Conservation (phyloP, 2,113 vertebrate genomes). For the Oreochromis spilurus region DNA sequence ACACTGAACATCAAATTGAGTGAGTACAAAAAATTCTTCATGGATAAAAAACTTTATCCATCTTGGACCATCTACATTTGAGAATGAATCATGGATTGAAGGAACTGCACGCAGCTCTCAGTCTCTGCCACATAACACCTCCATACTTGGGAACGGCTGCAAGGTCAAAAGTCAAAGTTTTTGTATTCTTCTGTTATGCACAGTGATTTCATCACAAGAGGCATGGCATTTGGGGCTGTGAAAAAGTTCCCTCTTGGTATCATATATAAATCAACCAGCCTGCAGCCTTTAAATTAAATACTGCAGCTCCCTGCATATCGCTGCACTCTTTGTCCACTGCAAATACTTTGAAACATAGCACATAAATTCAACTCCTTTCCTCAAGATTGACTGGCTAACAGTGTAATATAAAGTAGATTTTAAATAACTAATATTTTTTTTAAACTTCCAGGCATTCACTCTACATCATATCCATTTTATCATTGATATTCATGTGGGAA, state of each 20-base stretch:
- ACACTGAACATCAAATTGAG: neutral
- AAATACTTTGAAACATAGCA: neutral
- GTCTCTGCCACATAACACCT: neutral
- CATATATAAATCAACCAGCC: neutral
- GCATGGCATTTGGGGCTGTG: neutral
- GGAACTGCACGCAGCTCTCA: neutral
- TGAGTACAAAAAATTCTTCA: neutral
- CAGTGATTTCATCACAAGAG: neutral
- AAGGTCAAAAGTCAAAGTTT: neutral
- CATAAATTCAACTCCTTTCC: neutral
- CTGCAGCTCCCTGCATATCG: neutral
- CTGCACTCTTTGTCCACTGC: neutral
- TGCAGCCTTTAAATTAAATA: neutral
- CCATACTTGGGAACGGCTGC: neutral
- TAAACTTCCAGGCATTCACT: neutral
- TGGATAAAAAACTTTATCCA: neutral
- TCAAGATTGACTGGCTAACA: neutral
- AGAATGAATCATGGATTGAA: neutral
- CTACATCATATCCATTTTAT: neutral
- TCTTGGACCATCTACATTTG: neutral
- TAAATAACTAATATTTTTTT: neutral
- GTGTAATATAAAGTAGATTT: neutral
- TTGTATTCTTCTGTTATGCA: neutral
- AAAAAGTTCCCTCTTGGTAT: neutral
- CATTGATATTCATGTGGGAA: rapidly evolving